A percentile compares a stretch with the other conserved stretches of the same genome.
These are phyloP conservation scores for Orthonevra nobilis DNA, from an alignment of 2,888 invertebrate species.

Conservation along the genomic window DNA sequence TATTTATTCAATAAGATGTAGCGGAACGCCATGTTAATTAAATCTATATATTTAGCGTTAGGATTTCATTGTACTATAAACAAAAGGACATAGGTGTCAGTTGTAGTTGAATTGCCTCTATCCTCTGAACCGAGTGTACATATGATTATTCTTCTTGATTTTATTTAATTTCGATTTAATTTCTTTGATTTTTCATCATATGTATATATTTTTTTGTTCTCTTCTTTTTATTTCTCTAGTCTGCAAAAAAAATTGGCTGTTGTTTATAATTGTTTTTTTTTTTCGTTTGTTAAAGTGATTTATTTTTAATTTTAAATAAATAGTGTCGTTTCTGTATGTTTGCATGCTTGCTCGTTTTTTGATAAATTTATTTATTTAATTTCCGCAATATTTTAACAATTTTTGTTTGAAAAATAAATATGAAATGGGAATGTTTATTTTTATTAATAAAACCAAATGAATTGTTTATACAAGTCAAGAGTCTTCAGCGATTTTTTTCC, in stretches of 20 bases:
- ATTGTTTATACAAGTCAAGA: too few species aligned
- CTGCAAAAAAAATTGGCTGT: neutral
- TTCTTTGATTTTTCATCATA: conserved; percentile 33
- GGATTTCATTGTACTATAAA: conserved; percentile 46
- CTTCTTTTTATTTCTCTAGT: too few species aligned
- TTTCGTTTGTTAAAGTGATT: neutral
- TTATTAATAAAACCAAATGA: too few species aligned
- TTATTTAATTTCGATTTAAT: neutral
- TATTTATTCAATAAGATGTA: conserved; percentile 17
- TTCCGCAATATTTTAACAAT: too few species aligned
- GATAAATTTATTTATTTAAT: too few species aligned
- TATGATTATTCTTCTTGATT: conserved; percentile 28
- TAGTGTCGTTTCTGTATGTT: too few species aligned
- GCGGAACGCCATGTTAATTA: conserved; percentile 24
- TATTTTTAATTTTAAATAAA: neutral
- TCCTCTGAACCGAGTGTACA: conserved; percentile 64
- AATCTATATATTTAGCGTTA: neutral
- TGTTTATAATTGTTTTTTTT: neutral
- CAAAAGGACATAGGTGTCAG: conserved; percentile 60
- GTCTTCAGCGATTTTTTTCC: too few species aligned
- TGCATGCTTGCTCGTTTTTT: too few species aligned
- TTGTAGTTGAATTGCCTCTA: conserved; percentile 57
- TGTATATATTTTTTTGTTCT: too few species aligned
- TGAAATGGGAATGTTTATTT: too few species aligned
- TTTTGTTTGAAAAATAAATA: too few species aligned